These are phyloP conservation scores for Caenorhabditis briggsae DNA, from an alignment of 1,140 invertebrate species.

Conservation along the genomic window DNA sequence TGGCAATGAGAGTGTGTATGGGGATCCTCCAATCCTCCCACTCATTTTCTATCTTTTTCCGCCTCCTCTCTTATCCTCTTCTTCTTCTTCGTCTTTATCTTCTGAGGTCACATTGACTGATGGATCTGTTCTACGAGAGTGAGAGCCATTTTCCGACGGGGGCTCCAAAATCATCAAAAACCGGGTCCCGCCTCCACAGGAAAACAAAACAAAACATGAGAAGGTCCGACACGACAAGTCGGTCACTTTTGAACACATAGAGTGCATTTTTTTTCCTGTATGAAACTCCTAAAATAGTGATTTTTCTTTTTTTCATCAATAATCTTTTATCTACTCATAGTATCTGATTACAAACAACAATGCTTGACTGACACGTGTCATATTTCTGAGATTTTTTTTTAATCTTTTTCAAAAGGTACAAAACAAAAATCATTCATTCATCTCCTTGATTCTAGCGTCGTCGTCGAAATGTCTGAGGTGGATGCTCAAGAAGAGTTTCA, in stretches of 20 bases:
- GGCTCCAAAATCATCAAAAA: conserved; percentile 37
- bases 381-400: conserved; percentile 17
- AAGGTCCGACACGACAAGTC: conserved; percentile 9
- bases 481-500: conserved; percentile 55
- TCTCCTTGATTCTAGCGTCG: not conserved
- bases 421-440: not conserved
- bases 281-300: not conserved
- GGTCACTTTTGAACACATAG: conserved; percentile 15
- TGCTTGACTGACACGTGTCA: conserved; percentile 6
- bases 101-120: conserved; percentile 51
- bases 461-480: conserved; percentile 54
- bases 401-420: too few species aligned
- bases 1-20: not conserved
- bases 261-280: not conserved
- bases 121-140: conserved; percentile 45
- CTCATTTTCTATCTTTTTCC: conserved; percentile 51
- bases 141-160: conserved; percentile 27
- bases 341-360: conserved; percentile 47
- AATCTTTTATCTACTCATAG: conserved; percentile 6
- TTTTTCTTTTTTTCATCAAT: not conserved
- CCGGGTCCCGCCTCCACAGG: conserved; percentile 40
- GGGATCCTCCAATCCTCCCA: conserved; percentile 48
- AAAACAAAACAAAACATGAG: conserved; percentile 49
- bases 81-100: conserved; percentile 4
- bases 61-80: not conserved